phyloP scores from a whole-genome alignment of 2,113 vertebrate genomes.

The Aegithalos caudatus region DNA sequence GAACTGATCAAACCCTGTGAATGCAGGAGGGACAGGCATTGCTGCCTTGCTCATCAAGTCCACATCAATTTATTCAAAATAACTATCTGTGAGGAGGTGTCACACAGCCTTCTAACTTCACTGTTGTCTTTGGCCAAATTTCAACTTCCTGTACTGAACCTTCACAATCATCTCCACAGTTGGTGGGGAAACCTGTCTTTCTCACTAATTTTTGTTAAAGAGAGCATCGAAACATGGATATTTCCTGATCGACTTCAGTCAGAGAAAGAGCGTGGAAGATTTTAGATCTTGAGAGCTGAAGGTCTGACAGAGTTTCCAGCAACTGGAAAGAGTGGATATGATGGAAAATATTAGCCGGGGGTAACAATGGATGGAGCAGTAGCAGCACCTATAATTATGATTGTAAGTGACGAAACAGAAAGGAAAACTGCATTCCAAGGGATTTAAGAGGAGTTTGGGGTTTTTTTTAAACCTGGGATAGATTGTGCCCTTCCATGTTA shows the following conservation, averaged over 20 bases:
- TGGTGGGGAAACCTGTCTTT: neutral
- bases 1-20: neutral
- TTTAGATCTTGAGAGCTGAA: neutral
- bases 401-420: conserved; percentile 7
- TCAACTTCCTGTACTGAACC: neutral
- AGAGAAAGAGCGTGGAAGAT: neutral
- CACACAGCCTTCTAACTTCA: neutral
- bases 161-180: neutral
- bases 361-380: neutral
- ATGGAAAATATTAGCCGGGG: neutral
- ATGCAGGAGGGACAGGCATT: neutral
- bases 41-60: neutral
- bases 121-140: neutral
- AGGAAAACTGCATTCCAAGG: neutral
- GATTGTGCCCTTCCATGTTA: neutral
- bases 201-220: neutral
- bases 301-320: neutral
- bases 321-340: neutral
- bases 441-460: neutral
- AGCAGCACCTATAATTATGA: neutral
- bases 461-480: neutral
- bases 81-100: neutral
- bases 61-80: neutral
- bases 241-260: neutral
- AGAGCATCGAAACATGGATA: neutral